phyloP scores from a whole-genome alignment of 2,888 invertebrate species.

The Drosophila villosipedis region DNA sequence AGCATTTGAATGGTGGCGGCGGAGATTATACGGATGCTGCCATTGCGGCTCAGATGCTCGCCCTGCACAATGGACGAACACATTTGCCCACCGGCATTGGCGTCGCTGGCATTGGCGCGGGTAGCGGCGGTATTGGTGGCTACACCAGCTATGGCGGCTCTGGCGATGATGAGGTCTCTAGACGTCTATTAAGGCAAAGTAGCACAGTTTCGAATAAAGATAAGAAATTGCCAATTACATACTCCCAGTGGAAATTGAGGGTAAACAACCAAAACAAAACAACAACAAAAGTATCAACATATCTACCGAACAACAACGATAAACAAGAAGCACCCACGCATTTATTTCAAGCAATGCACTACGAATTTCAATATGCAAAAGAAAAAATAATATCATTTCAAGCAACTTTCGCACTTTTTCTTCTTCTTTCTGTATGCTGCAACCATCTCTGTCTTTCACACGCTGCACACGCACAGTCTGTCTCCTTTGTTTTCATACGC shows the following conservation, averaged over 20 bases:
- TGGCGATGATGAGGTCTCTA: constrained; percentile 86
- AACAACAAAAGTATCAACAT: constrained; percentile 14
- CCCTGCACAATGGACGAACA: constrained; percentile 77
- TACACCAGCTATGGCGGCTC: constrained; percentile 36
- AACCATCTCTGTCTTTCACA: constrained; percentile 11
- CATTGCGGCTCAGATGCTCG: constrained; percentile 75
- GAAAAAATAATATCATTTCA: constrained; percentile 11
- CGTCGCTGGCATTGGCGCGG: constrained; percentile 24
- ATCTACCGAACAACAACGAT: constrained; percentile 25
- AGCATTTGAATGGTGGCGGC: constrained; percentile 72
- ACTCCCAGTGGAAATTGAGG: constrained; percentile 88
- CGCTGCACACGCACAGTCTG: constrained; percentile 11
- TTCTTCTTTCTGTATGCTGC: constrained; percentile 10
- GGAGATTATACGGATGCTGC: constrained; percentile 75
- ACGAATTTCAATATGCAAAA: constrained; percentile 14
- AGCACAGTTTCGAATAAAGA: constrained; percentile 84
- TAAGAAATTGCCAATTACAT: constrained; percentile 87
- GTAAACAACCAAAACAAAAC: constrained; percentile 83
- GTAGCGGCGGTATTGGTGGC: constrained; percentile 13
- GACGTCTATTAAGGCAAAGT: constrained; percentile 85
- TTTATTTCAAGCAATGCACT: constrained; percentile 17
- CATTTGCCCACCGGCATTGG: constrained; percentile 70
- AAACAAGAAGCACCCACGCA: constrained; percentile 32
- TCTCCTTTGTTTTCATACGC: constrained; percentile 13
- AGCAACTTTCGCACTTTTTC: constrained; percentile 1